Base-by-base conservation (phyloP, 2,113 vertebrate species). In the Bubalus kerabau region DNA sequence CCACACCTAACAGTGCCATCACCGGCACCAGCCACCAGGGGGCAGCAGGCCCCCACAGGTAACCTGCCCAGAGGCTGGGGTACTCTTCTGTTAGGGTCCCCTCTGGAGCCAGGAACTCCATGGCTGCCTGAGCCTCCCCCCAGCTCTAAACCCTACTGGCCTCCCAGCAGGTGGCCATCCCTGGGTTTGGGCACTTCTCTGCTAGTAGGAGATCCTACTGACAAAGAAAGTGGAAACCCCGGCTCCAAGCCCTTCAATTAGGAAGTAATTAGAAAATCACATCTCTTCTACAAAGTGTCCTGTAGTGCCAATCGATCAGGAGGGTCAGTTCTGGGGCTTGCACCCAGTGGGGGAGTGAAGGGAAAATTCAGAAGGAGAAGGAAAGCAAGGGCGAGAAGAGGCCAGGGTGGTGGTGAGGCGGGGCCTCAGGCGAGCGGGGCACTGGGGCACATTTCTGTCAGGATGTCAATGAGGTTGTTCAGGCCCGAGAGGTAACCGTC, bases 401-500 rank as follows among this genome's bases (percentile, higher is more conserved):
- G 88, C 24, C 2, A 10, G 40, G 40, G 24, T 0, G 2, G 40
- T 0, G 5, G 74, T 0, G 16, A 15, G 2, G 0, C 0, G 1
- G 97, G 14, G 46, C 46, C 98, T 98, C 98, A 98, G 98, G 99
- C 98, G 21, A 97, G 96, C 8, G 98, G 97, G 92, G 98, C 89
- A 0, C 91, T 95, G 83, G 95, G 94, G 91, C 99, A 98, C 99
- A 99, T 99, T 80, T 99, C 98, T 2, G 96, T 98, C 96, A 99
- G 98, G 98, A 99, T 99, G 98, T 99, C 99, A 95, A 99, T 98
- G 98, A 99, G 99, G 98, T 99, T 99, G 98, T 99, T 99, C 57
- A 99, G 99, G 90, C 99, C 99, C 78, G 97, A 99, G 87, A 99
- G 99, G 98, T 99, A 99, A 97, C 99, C 99, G 0, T 99, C 99